Base-by-base conservation (phyloP, 1,140 invertebrate genomes). In the Oreohelix idahoensis region DNA sequence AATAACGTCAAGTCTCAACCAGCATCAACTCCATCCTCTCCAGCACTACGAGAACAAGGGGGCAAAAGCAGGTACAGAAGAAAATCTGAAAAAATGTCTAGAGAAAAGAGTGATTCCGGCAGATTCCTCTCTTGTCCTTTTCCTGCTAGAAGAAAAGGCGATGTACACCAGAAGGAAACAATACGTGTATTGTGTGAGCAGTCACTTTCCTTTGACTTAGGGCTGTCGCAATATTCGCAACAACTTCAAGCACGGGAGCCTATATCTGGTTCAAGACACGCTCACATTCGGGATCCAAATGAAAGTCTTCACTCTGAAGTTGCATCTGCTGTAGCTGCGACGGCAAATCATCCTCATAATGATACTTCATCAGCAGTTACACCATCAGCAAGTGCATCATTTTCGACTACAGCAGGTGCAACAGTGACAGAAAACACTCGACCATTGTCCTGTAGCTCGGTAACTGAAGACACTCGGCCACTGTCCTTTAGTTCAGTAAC, bases 181-280 rank as follows among this genome's bases (percentile, higher is more conserved):
- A 89, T 91, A 74, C 88, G 88, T 38, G 86, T 87, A 45, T 87
- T 91, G 58, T 91, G 90, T 86, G 87, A 89, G 82, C 90, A 91
- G 71, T 88, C 87, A 29, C 89, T 91, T 85, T 88, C 88, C 38
- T 90, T 91, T 86, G 90, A 91, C 79, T 78, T 91, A 23, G 89
- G 88, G 26, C 82, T 91, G 29, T 86, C 89, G 15, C 75, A 88
- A 63, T 83, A 88, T 66, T 83, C 78, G 29, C 84, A 84, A 74
- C 36, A 63, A 66, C 23, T 38, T 10, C 1, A 36, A 36, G 45
- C 4, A 51, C 42, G 5, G 32, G 70, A 51, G n/a, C n/a, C 11
- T 20, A 8, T 39, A 39, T 5, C 23, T 26, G 39, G 38, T 26
- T 71, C 79, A 1, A 39, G 42, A 42, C 38, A 49, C 17, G 38